phyloP scores from a whole-genome alignment of 92 coral and sea anemone species.

The Galaxea fascicularis region DNA sequence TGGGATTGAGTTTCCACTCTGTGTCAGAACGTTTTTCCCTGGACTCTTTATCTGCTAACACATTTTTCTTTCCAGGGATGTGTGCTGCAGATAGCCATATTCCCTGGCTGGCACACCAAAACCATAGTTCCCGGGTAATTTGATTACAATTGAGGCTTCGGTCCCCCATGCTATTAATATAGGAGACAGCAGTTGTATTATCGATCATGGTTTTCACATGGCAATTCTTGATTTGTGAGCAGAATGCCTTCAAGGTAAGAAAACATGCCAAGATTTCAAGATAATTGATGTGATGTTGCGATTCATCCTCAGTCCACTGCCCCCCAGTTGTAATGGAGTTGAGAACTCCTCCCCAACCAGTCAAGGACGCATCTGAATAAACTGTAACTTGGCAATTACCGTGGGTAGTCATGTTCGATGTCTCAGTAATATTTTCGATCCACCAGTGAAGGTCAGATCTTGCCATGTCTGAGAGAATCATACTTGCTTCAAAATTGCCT shows the following conservation, averaged over 20 bases:
- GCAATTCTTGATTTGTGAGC: slow-evolving; percentile 3
- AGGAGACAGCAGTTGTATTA: no score
- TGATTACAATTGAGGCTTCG: slow-evolving; percentile 39
- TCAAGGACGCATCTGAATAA: no score
- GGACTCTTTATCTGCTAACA: slow-evolving; percentile 62
- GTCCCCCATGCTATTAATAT: slow-evolving; percentile 57
- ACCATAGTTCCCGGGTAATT: slow-evolving; percentile 54
- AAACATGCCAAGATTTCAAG: slow-evolving; percentile 43
- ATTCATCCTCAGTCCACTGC: slow-evolving; percentile 7
- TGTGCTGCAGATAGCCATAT: slow-evolving; percentile 63
- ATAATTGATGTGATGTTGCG: slow-evolving; percentile 31
- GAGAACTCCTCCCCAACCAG: slow-evolving; percentile 3
- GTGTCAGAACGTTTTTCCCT: slow-evolving; percentile 24
- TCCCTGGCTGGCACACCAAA: slow-evolving; percentile 48
- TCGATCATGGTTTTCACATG: slow-evolving; percentile 54
- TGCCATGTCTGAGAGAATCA: no score
- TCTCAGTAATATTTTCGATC: no score
- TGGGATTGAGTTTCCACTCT: no score
- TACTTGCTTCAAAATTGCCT: no score
- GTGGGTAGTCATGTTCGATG: background rate
- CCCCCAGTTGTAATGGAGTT: slow-evolving; percentile 40
- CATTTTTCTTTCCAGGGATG: slow-evolving; percentile 66
- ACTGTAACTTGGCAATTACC: background rate
- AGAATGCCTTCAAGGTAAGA: slow-evolving; percentile 34
- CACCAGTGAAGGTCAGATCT: no score